Conservation (phyloP, 1,140 invertebrate genomes). For the Drosophila obscura region DNA sequence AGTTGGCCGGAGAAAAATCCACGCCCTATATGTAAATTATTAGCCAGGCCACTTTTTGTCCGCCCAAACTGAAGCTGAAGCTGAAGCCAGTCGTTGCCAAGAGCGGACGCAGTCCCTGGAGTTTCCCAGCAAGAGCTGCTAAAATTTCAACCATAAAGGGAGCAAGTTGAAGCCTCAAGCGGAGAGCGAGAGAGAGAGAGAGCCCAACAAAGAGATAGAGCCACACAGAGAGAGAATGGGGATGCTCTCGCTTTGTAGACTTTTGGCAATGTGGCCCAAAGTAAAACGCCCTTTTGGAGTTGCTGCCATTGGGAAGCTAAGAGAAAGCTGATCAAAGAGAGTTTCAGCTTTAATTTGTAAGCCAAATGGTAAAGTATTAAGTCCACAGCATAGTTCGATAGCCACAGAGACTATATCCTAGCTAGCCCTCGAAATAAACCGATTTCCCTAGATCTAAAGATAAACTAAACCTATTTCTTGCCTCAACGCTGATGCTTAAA, state of each 20-base stretch:
- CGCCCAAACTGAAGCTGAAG: conserved; percentile 22
- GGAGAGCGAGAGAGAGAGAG: conserved; percentile 51
- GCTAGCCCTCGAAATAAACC: too few species aligned
- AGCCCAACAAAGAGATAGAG: conserved; percentile 38
- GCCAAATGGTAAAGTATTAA: too few species aligned
- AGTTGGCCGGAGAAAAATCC: conserved; percentile 67
- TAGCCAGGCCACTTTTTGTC: conserved; percentile 78
- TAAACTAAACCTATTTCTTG: too few species aligned
- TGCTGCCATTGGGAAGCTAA: conserved; percentile 26
- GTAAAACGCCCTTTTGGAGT: conserved; percentile 79
- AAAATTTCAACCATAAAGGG: conserved; percentile 9
- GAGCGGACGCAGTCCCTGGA: conserved; percentile 55
- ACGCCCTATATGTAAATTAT: conserved; percentile 83
- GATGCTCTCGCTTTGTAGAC: conserved; percentile 44
- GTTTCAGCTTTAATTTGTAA: neutral
- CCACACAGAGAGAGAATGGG: conserved; percentile 10
- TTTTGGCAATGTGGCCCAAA: conserved; percentile 51
- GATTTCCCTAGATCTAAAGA: too few species aligned
- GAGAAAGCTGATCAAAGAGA: conserved; percentile 30
- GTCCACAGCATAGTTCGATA: too few species aligned
- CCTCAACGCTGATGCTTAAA: too few species aligned
- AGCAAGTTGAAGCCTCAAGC: conserved; percentile 22
- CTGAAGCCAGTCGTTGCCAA: neutral
- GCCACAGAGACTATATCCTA: too few species aligned
- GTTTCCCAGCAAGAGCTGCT: conserved; percentile 45